These are phyloP conservation scores for Drosophila novamexicana DNA, from an alignment of 1,140 invertebrate genomes.

Conservation along the genomic window DNA sequence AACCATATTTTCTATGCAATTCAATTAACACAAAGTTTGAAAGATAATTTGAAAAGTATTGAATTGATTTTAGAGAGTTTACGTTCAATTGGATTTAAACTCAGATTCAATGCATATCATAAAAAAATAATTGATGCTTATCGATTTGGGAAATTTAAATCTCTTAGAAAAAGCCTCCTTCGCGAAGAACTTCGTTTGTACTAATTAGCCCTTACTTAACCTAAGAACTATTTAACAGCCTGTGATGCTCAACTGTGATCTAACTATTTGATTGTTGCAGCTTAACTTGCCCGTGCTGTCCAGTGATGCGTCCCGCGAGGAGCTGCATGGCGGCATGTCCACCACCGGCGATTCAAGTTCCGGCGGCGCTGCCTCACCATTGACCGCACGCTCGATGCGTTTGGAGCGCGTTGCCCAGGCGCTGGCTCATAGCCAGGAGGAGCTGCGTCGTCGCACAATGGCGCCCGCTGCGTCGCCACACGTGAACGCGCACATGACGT, in stretches of 20 bases:
- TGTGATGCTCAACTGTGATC: background rate
- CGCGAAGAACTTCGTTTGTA: no score
- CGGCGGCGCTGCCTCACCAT: conserved; percentile 90
- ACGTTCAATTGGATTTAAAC: no score
- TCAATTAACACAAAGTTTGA: no score
- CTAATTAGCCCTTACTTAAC: no score
- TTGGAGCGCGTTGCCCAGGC: conserved; percentile 94
- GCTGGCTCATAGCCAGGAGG: conserved; percentile 94
- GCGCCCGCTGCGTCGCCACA: conserved; percentile 67
- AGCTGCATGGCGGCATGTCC: conserved; percentile 87
- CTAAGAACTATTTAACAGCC: no score
- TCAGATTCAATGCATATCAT: no score
- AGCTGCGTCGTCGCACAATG: conserved; percentile 89
- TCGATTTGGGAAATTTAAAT: no score
- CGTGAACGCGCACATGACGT: conserved; percentile 77
- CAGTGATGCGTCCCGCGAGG: conserved; percentile 88
- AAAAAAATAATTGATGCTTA: no score
- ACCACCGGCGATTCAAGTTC: conserved; percentile 88
- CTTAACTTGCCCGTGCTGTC: conserved; percentile 88
- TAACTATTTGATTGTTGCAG: conserved; percentile 75
- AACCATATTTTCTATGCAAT: no score
- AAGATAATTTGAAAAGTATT: no score
- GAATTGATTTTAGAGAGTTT: no score
- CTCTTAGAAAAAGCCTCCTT: no score
- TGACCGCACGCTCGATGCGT: conserved; percentile 93